Percentiles rank a stretch among this genome's conserved stretches.
These are phyloP conservation scores for Nowickia ferox DNA, from an alignment of 2,888 invertebrate genomes.

Conservation along the genomic window DNA sequence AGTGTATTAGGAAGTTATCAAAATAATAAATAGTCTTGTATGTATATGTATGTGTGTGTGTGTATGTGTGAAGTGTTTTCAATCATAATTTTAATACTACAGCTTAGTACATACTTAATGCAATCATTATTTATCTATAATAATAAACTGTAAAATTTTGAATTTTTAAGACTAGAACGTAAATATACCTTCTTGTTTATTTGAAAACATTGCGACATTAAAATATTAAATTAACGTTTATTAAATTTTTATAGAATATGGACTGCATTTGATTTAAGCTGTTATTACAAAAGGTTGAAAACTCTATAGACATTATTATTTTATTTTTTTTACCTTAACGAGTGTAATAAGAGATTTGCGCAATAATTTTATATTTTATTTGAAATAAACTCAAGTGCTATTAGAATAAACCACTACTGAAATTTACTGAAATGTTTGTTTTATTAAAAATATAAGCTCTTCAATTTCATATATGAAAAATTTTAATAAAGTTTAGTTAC, in stretches of 20 bases:
- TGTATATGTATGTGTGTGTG: constrained; percentile 21
- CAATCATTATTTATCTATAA: constrained; percentile 10
- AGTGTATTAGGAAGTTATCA: constrained; percentile 11
- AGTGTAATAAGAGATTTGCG: constrained; percentile 12
- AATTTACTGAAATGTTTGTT: constrained; percentile 9
- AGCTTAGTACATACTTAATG: constrained; percentile 6
- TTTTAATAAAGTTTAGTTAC: not conserved
- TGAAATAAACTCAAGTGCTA: constrained; percentile 44
- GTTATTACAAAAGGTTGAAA: not conserved
- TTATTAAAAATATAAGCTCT: not conserved
- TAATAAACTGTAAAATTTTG: not conserved
- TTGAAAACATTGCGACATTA: not conserved
- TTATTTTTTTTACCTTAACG: not conserved
- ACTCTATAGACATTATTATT: not conserved
- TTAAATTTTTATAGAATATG: not conserved
- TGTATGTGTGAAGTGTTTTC: constrained; percentile 25
- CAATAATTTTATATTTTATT: constrained; percentile 1
- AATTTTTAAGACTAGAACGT: not conserved
- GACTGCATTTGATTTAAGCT: constrained; percentile 25
- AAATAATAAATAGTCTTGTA: constrained; percentile 20
- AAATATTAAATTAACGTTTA: not conserved
- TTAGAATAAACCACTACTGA: constrained; percentile 6
- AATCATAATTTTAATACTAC: not conserved
- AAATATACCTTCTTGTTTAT: not conserved
- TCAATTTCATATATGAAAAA: not conserved